These are phyloP conservation scores for Clupea harengus DNA, from an alignment of 2,113 vertebrate genomes.

Conservation along the genomic window DNA sequence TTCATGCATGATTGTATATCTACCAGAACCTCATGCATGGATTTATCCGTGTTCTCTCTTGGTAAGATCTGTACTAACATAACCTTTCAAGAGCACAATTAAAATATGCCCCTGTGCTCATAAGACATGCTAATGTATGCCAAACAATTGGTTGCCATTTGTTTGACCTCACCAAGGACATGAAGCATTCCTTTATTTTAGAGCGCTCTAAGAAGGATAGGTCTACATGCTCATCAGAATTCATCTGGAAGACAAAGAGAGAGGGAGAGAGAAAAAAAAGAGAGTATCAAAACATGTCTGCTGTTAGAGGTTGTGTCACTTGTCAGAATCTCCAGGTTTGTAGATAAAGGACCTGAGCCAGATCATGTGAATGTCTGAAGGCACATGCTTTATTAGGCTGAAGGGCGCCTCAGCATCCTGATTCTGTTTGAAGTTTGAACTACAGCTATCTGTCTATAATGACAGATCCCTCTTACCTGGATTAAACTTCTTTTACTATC, in stretches of 20 bases:
- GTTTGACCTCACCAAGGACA: constrained; percentile 71
- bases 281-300: background rate
- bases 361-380: background rate
- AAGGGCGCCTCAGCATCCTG: background rate
- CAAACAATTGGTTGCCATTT: constrained; percentile 62
- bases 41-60: background rate
- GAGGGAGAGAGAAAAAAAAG: constrained; percentile 7
- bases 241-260: constrained; percentile 49
- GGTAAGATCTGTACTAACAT: constrained; percentile 28
- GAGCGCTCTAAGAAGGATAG: background rate
- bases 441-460: background rate
- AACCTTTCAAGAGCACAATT: constrained; percentile 60
- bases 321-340: background rate
- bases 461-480: background rate
- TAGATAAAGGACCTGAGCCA: background rate
- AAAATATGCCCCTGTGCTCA: constrained; percentile 65
- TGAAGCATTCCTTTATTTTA: background rate
- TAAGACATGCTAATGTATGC: constrained; percentile 71
- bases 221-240: background rate
- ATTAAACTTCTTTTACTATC: background rate
- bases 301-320: background rate
- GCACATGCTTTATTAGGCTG: background rate
- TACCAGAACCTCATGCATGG: background rate
- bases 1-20: background rate
- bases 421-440: background rate